These are phyloP conservation scores for Ornithorhynchus anatinus DNA, from an alignment of 2,113 vertebrate species.

Conservation along the genomic window DNA sequence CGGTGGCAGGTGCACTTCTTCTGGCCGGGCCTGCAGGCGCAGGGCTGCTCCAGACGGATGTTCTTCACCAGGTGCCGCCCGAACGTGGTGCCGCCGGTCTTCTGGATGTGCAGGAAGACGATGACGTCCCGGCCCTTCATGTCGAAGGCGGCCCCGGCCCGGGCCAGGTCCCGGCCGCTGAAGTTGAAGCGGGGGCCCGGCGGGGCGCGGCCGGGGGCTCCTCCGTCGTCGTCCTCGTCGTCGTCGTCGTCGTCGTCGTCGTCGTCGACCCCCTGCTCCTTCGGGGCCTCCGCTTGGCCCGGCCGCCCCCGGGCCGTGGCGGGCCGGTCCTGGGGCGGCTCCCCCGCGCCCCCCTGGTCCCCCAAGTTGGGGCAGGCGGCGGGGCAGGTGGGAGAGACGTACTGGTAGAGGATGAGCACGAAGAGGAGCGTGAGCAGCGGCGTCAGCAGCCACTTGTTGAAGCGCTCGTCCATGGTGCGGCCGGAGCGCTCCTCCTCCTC, in stretches of 20 bases:
- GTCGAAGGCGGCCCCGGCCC: constrained; percentile 89
- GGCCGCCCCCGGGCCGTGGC: constrained; percentile 13
- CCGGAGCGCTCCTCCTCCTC: background rate
- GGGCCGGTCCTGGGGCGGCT: constrained; percentile 39
- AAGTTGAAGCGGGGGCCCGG: constrained; percentile 88
- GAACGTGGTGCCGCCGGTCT: constrained; percentile 96
- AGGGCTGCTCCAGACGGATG: constrained; percentile 94
- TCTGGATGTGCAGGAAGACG: constrained; percentile 97
- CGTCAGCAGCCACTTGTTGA: constrained; percentile 91
- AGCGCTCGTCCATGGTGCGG: constrained; percentile 89
- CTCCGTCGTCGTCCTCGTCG: constrained; percentile 76
- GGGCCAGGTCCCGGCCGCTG: constrained; percentile 83
- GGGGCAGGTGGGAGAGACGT: constrained; percentile 70
- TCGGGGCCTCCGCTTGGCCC: background rate
- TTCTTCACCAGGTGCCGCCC: constrained; percentile 95
- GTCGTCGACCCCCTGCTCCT: background rate
- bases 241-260: constrained; percentile 68
- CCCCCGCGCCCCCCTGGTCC: constrained; percentile 63
- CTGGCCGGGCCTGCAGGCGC: constrained; percentile 92
- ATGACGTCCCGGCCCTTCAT: constrained; percentile 93
- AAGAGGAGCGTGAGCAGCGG: constrained; percentile 90
- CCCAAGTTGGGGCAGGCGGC: constrained; percentile 37
- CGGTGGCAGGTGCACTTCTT: constrained; percentile 97
- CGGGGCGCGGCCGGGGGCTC: constrained; percentile 62
- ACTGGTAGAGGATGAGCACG: constrained; percentile 93